A percentile compares a stretch with the other conserved stretches of the same genome.
Conservation (phyloP, 2,113 vertebrate genomes). For the Brachionichthys hirsutus region DNA sequence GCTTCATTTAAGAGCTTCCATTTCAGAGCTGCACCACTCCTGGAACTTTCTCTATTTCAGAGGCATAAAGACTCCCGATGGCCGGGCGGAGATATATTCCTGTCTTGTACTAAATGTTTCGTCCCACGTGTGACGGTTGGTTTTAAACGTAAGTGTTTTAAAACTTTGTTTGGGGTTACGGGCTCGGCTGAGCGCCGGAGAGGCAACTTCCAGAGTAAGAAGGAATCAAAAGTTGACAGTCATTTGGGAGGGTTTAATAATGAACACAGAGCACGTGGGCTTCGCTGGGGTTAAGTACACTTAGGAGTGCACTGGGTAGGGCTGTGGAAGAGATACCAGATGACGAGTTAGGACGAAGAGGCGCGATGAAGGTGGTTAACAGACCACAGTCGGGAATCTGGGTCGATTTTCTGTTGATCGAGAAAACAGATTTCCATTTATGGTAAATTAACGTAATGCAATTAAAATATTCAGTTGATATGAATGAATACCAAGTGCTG, state of each 20-base stretch:
- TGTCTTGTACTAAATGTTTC: slow-evolving; percentile 50
- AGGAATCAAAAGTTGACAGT: slow-evolving; percentile 62
- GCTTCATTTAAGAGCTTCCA: slow-evolving; percentile 37
- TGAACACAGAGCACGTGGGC: slow-evolving; percentile 64
- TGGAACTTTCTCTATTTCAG: slow-evolving; percentile 45
- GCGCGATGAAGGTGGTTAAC: slow-evolving; percentile 53
- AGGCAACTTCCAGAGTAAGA: slow-evolving; percentile 44
- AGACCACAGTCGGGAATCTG: slow-evolving; percentile 45
- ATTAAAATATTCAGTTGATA: slow-evolving; percentile 28
- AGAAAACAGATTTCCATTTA: slow-evolving; percentile 33
- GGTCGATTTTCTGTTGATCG: slow-evolving; percentile 29
- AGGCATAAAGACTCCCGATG: slow-evolving; percentile 27
- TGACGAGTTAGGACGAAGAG: slow-evolving; percentile 45
- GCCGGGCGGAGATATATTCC: slow-evolving; percentile 30
- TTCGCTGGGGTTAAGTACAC: slow-evolving; percentile 69
- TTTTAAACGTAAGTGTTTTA: slow-evolving; percentile 60
- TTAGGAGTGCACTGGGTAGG: slow-evolving; percentile 66
- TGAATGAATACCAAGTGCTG: slow-evolving; percentile 27
- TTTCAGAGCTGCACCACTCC: slow-evolving; percentile 45
- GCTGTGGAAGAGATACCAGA: slow-evolving; percentile 63
- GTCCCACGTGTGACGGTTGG: slow-evolving; percentile 33
- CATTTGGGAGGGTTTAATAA: slow-evolving; percentile 72
- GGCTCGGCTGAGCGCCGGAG: slow-evolving; percentile 31
- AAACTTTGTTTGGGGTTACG: slow-evolving; percentile 54
- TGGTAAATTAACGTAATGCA: slow-evolving; percentile 11